These are phyloP conservation scores for Cerastoderma edule DNA, from an alignment of 2,888 invertebrate species.

Conservation along the genomic window DNA sequence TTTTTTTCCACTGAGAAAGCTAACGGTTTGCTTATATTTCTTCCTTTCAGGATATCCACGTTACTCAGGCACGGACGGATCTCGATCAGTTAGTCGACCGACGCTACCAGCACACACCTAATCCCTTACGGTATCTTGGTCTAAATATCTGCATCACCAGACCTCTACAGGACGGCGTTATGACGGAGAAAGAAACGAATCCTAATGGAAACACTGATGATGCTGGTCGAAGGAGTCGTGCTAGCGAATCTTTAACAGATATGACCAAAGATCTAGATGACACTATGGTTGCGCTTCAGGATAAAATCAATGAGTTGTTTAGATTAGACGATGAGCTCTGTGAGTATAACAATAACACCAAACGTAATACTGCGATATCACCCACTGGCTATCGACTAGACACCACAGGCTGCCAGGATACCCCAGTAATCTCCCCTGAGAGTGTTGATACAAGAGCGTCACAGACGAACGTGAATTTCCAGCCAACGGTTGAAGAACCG, in stretches of 20 bases:
- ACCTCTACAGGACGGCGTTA: neutral
- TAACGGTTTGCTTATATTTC: too few species aligned
- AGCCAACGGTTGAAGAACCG: neutral
- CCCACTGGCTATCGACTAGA: neutral
- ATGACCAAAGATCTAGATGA: conserved; percentile 3
- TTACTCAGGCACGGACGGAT: too few species aligned
- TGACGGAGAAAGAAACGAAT: neutral
- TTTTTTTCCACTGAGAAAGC: too few species aligned
- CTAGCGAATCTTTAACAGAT: too few species aligned
- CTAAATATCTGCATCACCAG: neutral
- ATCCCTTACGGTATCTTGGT: neutral
- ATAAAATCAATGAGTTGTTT: neutral
- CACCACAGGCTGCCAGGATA: neutral
- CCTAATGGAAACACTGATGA: too few species aligned
- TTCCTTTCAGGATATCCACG: too few species aligned
- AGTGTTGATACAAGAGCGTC: too few species aligned
- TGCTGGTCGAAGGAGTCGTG: neutral
- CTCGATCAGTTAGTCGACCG: too few species aligned
- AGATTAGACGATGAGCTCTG: neutral
- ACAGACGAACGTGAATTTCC: too few species aligned
- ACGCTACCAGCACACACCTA: neutral
- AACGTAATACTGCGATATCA: too few species aligned
- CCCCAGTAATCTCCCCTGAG: too few species aligned
- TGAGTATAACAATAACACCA: neutral
- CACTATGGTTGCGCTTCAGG: neutral